Base-by-base conservation (phyloP, 2,888 invertebrate genomes). In the Callimorpha dominula region DNA sequence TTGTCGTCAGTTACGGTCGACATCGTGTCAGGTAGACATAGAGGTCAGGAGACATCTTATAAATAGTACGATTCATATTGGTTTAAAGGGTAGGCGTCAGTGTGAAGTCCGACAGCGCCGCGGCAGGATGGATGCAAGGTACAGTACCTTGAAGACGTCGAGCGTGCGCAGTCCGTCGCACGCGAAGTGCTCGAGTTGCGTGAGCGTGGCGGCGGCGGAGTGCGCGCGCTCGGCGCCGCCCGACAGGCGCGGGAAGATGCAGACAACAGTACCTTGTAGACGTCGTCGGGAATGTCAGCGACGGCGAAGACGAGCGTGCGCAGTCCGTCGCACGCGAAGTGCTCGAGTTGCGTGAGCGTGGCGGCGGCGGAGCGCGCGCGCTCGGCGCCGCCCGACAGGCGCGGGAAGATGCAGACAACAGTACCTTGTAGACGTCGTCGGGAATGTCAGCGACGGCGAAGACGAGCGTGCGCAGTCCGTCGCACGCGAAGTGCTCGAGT, bases 251-350 rank as follows among this genome's bases (percentile, higher is more conserved):
- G 98, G 97, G 93, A 98, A 99, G 82, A 99, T 97, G n/a, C n/a
- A n/a, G n/a, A n/a, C n/a, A n/a, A n/a, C n/a, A n/a, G n/a, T 63
- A 97, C 97, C 86, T 97, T 96, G 89, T 99, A 99, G 64, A 97
- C 96, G 46, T 96, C 97, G 20, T 97, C 96, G 0, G 97, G 96
- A 78, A 99, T 97, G 78, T 98, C 98, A 0, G 98, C 97, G 17
- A 97, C 97, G 0, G 99, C 99, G 92, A 99, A 98, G 88, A 99
- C 99, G 65, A 99, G 96, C 0, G 99, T 99, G 72, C 99, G 96
- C 80, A 99, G 96, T 6, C 99, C 99, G 86, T 98, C 97, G 1
- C 97, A 96, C 0, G 99, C 99, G 96, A 99, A 99, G 85, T 97
- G 96, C 91, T 99, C 99, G 75, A 99, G 96, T 94, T 99, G 99